Conservation (phyloP, 2,797 vertebrate species). For the Notolepis coatsorum region DNA sequence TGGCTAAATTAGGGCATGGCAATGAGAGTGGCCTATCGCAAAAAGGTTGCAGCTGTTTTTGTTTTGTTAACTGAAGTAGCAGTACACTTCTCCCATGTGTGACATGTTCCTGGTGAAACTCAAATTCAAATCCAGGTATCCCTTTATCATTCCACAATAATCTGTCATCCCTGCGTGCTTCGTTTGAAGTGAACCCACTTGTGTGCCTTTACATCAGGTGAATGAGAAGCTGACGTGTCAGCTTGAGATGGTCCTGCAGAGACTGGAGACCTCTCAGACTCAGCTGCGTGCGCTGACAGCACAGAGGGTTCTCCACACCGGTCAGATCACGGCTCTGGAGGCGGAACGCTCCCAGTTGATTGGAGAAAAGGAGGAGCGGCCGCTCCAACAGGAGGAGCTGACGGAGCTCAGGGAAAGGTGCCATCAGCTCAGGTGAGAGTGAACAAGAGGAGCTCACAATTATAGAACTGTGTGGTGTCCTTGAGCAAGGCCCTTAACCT, state of each 20-base stretch:
- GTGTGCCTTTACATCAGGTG: slow-evolving; percentile 51
- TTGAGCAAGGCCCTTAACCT: too few relatives aligned
- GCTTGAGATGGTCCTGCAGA: slow-evolving; percentile 59
- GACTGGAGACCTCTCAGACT: slow-evolving; percentile 51
- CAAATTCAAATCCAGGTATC: too few relatives aligned
- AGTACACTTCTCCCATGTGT: too few relatives aligned
- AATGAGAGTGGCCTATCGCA: too few relatives aligned
- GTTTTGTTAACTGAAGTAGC: too few relatives aligned
- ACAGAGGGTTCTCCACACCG: slow-evolving; percentile 55
- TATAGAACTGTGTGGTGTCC: too few relatives aligned
- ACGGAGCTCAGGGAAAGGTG: slow-evolving; percentile 56
- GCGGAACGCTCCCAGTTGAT: slow-evolving; percentile 64
- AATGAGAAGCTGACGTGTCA: slow-evolving; percentile 73
- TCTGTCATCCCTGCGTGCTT: too few relatives aligned
- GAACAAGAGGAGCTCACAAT: not conserved
- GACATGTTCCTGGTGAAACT: too few relatives aligned
- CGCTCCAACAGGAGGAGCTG: slow-evolving; percentile 46
- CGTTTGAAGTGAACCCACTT: not conserved
- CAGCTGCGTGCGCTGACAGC: slow-evolving; percentile 68
- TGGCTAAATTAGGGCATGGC: too few relatives aligned
- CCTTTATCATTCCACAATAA: too few relatives aligned
- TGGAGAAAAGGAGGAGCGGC: slow-evolving; percentile 68
- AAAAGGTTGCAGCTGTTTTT: too few relatives aligned
- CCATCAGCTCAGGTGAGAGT: slow-evolving; percentile 64
- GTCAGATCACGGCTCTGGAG: slow-evolving; percentile 66